Evolutionary conservation across 2,113 vertebrate species (phyloP).

Genomic region (Cyprinodon tularosa): DNA sequence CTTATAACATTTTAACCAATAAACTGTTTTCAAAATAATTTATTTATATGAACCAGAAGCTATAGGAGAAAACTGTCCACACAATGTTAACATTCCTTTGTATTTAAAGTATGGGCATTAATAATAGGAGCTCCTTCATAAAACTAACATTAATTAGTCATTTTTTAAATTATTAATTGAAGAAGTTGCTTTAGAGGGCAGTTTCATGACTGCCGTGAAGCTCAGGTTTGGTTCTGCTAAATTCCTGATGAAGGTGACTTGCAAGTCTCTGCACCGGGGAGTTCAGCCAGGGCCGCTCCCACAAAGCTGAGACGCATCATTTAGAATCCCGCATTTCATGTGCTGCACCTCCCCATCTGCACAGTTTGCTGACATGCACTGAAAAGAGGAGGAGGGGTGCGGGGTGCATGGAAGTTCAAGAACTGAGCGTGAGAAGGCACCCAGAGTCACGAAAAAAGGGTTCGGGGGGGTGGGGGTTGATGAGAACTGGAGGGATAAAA

Average conservation of each 20-base stretch:
- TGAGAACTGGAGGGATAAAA: conserved; percentile 37
- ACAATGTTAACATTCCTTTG: conserved; percentile 2
- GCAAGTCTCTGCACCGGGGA: conserved; percentile 54
- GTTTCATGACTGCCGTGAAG: conserved; percentile 1
- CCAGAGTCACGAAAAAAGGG: conserved; percentile 48
- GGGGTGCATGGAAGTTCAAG: conserved; percentile 60
- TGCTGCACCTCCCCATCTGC: conserved; percentile 26
- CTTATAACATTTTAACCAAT: too few relatives aligned
- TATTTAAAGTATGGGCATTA: neutral
- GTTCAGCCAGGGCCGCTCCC: neutral
- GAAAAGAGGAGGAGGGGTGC: conserved; percentile 10
- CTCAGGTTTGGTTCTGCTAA: conserved; percentile 53
- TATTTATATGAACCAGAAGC: too few relatives aligned
- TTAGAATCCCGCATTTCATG: conserved; percentile 37
- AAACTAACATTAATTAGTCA: conserved; percentile 11
- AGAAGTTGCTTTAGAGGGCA: conserved; percentile 23
- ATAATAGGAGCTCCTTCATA: neutral
- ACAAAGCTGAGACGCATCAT: conserved; percentile 21
- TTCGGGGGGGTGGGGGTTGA: conserved; percentile 36
- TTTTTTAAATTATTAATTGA: conserved; percentile 15
- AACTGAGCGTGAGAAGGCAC: conserved; percentile 73
- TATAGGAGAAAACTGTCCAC: neutral
- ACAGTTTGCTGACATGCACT: conserved; percentile 42
- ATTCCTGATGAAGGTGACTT: conserved; percentile 57
- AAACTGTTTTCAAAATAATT: too few relatives aligned